Percentiles rank a stretch among this genome's conserved stretches.
phyloP scores from a whole-genome alignment of 92 coral and sea anemone species.

The Paramuricea clavata region DNA sequence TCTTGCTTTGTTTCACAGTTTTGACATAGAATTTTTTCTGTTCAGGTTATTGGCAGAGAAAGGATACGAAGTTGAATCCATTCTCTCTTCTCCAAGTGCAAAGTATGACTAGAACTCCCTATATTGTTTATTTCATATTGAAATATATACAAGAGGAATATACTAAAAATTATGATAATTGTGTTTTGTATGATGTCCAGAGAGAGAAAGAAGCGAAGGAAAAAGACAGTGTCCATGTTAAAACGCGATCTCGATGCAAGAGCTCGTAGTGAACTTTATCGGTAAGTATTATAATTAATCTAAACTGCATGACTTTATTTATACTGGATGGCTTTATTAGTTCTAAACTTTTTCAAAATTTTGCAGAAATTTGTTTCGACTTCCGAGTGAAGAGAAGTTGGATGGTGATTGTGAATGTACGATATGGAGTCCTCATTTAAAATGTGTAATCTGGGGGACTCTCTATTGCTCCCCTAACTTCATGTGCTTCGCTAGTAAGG shows the following conservation, averaged over 20 bases:
- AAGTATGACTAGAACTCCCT: conserved; percentile 5
- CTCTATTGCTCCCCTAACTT: conserved; percentile 96
- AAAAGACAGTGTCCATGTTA: conserved; percentile 79
- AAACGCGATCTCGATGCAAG: conserved; percentile 96
- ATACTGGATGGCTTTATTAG: too few relatives aligned
- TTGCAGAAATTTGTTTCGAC: conserved; percentile 88
- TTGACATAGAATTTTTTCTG: background rate
- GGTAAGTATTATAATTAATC: conserved; percentile 51
- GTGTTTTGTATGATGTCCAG: conserved; percentile 55
- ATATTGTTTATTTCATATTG: background rate
- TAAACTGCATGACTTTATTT: background rate
- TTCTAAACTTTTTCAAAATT: too few relatives aligned
- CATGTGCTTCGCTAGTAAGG: conserved; percentile 92
- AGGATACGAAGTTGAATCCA: conserved; percentile 84
- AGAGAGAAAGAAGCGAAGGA: conserved; percentile 39
- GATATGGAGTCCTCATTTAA: conserved; percentile 95
- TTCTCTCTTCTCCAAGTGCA: conserved; percentile 34
- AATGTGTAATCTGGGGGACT: conserved; percentile 85
- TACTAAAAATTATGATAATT: too few relatives aligned
- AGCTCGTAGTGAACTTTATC: conserved; percentile 95
- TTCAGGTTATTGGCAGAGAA: conserved; percentile 85
- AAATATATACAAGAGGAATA: background rate
- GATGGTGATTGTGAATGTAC: conserved; percentile 99
- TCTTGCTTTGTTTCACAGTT: too few relatives aligned
- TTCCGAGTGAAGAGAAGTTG: conserved; percentile 92